Percentiles rank a stretch among this genome's conserved stretches.
Evolutionary conservation across 2,113 vertebrate species (phyloP).

Genomic region (Megaceryle maxima): DNA sequence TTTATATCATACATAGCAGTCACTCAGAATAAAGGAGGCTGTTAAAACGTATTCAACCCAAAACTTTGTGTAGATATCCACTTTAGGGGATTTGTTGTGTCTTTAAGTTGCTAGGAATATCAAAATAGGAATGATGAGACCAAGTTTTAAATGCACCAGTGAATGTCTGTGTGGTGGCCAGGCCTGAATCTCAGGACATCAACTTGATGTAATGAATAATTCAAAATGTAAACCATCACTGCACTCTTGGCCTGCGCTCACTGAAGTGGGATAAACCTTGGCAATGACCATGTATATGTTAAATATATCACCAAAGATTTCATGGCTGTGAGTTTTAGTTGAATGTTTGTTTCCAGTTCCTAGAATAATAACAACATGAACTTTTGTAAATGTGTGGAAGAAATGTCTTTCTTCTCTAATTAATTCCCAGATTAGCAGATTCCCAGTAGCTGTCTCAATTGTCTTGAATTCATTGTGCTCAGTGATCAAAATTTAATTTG

Average conservation of each 20-base stretch:
- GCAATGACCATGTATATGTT: accelerated
- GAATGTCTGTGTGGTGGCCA: background rate
- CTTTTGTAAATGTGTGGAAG: background rate
- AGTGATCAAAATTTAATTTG: background rate
- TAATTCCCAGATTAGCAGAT: background rate
- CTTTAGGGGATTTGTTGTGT: background rate
- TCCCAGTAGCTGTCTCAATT: background rate
- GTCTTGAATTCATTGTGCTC: background rate
- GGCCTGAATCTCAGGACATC: background rate
- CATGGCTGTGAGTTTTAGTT: background rate
- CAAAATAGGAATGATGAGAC: background rate
- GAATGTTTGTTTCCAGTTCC: background rate
- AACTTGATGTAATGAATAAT: background rate
- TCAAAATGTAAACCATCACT: background rate
- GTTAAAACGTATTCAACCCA: background rate
- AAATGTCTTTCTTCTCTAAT: background rate
- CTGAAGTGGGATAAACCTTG: background rate
- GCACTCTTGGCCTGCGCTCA: background rate
- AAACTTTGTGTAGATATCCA: background rate
- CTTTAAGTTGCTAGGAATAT: background rate
- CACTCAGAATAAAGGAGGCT: background rate
- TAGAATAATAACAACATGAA: background rate
- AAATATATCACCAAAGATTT: background rate
- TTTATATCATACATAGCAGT: background rate
- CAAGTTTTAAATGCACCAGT: background rate